phyloP scores from a whole-genome alignment of 92 coral and sea anemone genomes.

The Palythoa caribaeorum region DNA sequence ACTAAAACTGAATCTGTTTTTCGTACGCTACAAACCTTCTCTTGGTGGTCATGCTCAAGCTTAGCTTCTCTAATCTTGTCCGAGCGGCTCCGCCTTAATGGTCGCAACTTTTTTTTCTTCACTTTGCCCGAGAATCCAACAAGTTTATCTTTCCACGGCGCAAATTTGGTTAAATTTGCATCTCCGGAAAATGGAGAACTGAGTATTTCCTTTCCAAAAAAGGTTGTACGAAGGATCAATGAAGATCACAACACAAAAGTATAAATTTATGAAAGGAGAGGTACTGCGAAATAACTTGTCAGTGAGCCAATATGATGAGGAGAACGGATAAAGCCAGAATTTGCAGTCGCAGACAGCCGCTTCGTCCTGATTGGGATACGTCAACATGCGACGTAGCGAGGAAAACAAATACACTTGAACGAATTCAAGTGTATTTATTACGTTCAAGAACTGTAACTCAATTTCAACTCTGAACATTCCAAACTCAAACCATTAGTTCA shows the following conservation, averaged over 20 bases:
- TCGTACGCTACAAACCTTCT: conserved; percentile 49
- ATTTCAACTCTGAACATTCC: too few species aligned
- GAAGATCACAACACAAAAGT: background rate
- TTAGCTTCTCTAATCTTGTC: conserved; percentile 64
- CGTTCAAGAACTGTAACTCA: too few species aligned
- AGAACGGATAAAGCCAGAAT: too few species aligned
- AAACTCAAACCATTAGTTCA: too few species aligned
- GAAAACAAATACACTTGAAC: too few species aligned
- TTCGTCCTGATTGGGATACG: too few species aligned
- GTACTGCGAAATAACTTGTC: too few species aligned
- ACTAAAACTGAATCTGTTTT: background rate
- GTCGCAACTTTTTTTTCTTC: conserved; percentile 47
- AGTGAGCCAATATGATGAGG: too few species aligned
- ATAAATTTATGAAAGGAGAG: too few species aligned
- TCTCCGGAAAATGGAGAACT: background rate
- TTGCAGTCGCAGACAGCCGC: too few species aligned
- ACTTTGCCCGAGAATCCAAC: conserved; percentile 66
- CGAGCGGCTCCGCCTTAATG: conserved; percentile 60
- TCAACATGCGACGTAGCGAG: too few species aligned
- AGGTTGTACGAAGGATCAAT: background rate
- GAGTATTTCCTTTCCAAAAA: background rate
- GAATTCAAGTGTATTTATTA: too few species aligned
- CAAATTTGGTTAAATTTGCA: background rate
- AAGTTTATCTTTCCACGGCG: background rate
- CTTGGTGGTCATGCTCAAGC: conserved; percentile 52